Base-by-base conservation (phyloP, 2,113 vertebrate genomes). In the Scomber colias region DNA sequence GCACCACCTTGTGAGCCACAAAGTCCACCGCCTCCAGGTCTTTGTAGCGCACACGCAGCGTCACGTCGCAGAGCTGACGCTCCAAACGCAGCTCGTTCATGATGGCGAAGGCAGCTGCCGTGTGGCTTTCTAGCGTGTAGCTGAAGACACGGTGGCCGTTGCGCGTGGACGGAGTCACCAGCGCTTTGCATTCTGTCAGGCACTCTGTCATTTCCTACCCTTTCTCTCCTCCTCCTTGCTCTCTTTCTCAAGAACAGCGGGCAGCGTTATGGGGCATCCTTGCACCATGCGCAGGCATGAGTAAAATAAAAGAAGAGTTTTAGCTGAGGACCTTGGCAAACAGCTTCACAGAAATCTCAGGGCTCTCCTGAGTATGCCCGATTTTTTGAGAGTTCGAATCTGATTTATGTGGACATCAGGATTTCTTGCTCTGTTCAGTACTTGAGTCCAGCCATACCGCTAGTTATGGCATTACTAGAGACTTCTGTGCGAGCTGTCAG, bases 41-140 rank as follows among this genome's bases (percentile, higher is more conserved):
- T 44, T 90, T 87, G 85, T 97, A 97, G 44, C 95, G 96, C 61
- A 99, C 97, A 0, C 95, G 92, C 49, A 99, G 93, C 0, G 97
- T 99, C 64, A 99, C 97, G 0, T 99, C 97, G 3, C 97, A 99
- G 3, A 99, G 96, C 89, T 97, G 97, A 0, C 95, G 93, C 70
- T 94, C 95, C 65, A 96, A 82, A 0, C 97, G 95, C 49, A 99
- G 95, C 75, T 98, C 96, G n/a, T 98, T 98, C 97, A 99, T 98
- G 90, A 98, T 96, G 82, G 93, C 82, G 31, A 98, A 95, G 35
- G 97, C 97, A 0, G 96, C 96, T 0, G 95, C 94, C 3, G 97
- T 97, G 94, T 98, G 97, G 76, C 97, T 97, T 71, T 97, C 95
- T 35, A 98, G 94, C 0, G 96, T 96, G 95, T 98, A 98, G 88